Conservation (phyloP, 1,140 invertebrate genomes). For the Apocrypta bakeri region DNA sequence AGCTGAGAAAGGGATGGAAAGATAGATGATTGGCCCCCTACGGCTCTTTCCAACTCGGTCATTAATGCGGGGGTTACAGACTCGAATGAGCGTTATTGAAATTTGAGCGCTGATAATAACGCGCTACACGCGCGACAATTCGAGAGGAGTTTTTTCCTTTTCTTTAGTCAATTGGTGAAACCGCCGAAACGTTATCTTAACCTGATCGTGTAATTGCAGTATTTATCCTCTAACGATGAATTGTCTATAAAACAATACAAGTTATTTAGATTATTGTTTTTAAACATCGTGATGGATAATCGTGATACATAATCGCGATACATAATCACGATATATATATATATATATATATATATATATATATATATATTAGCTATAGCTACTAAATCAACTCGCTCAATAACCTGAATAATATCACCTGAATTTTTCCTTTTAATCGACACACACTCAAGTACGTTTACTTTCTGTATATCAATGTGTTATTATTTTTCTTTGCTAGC, state of each 20-base stretch:
- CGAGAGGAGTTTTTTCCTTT: not conserved
- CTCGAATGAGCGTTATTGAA: not conserved
- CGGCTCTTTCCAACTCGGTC: slow-evolving; percentile 35
- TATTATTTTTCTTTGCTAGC: slow-evolving; percentile 1
- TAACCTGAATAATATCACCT: not conserved
- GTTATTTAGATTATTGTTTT: too few relatives aligned
- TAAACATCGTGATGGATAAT: too few relatives aligned
- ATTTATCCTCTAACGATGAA: too few relatives aligned
- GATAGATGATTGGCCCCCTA: slow-evolving; percentile 38
- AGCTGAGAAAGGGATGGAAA: not conserved
- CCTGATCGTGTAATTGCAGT: too few relatives aligned
- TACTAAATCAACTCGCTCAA: not conserved
- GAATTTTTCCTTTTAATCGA: not conserved
- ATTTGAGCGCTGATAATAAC: not conserved
- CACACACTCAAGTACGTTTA: not conserved
- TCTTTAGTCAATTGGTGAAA: not conserved
- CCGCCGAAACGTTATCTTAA: too few relatives aligned
- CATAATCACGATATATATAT: too few relatives aligned
- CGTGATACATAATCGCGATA: too few relatives aligned
- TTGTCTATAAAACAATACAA: too few relatives aligned
- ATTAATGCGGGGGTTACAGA: slow-evolving; percentile 22
- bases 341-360: not conserved
- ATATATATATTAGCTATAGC: not conserved
- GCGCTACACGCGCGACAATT: not conserved
- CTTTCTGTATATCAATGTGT: slow-evolving; percentile 10